Evolutionary conservation across 2,113 vertebrate genomes (phyloP), one percentile per base, ranked within the genome.

Genomic region (Pristiophorus japonicus): DNA sequence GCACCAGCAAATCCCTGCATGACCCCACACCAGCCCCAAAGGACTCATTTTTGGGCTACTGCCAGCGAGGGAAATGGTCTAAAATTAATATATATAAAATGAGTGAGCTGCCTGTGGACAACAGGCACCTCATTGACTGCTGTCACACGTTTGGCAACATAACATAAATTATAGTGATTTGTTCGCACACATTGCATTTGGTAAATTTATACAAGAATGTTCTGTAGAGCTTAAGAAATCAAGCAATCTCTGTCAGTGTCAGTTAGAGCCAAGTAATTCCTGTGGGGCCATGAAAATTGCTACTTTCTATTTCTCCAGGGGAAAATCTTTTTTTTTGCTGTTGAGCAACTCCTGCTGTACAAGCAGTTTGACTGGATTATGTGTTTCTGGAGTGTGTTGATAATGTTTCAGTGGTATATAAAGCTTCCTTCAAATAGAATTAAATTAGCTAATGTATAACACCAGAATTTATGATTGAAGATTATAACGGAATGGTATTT

Each of bases 391-490:
- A 47, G 65, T 5, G 42, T 34, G 45, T 12, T 51, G 65, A 73
- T 51, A 47, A 70, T 18, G 5, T 38, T 70, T 66, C 45, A 47
- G 11, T 70, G 38, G 65, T 70, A 65, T 45, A 51, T 55, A 90
- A 94, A 65, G 45, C 65, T 47, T 94, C 27, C 10, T 70, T 73
- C 66, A 94, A 94, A 67, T 94, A 70, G 27, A 70, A 47, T 30
- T 34, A 94, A 73, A 94, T 94, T 18, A 94, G 66, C 12, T 70
- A 3, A 45, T 34, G 0, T 67, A 94, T 34, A 73, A 27, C 93
- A 94, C 27, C 45, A 70, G 65, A 51, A 73, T 45, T 51, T 70
- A 94, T 47, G 65, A 73, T 94, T 94, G 93, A 94, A 94, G 70
- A 94, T 94, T 47, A 47, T 8, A 94, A 94, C 93, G 18, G 66